A percentile compares a stretch with the other conserved stretches of the same genome.
These are phyloP conservation scores for Rhinichthys klamathensis DNA, from an alignment of 2,113 vertebrate genomes.

Conservation along the genomic window DNA sequence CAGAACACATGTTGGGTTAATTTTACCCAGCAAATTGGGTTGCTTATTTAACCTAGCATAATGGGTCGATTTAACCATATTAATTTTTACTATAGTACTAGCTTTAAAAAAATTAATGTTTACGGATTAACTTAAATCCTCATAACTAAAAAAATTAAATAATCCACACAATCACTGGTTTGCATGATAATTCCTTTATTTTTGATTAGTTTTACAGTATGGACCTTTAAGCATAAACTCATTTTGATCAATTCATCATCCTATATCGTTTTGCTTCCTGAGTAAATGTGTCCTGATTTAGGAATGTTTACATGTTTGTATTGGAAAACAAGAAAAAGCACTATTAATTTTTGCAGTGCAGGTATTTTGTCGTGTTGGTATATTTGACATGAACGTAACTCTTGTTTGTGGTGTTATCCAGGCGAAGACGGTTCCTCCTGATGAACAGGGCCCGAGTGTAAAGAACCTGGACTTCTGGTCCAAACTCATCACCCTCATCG, in stretches of 20 bases:
- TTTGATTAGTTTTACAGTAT: too few species aligned
- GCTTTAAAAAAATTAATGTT: too few species aligned
- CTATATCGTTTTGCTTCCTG: neutral
- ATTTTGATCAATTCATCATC: neutral
- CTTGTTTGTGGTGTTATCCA: conserved; percentile 57
- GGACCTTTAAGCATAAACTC: too few species aligned
- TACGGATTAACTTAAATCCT: too few species aligned
- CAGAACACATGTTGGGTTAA: too few species aligned
- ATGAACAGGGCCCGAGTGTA: conserved; percentile 95
- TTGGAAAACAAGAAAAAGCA: neutral
- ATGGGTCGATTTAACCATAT: too few species aligned
- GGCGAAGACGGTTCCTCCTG: conserved; percentile 90
- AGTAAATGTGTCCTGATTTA: neutral
- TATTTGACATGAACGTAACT: conserved; percentile 1
- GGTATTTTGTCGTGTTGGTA: neutral
- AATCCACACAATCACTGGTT: too few species aligned
- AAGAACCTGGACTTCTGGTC: conserved; percentile 99
- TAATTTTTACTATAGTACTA: too few species aligned
- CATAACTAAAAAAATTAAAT: too few species aligned
- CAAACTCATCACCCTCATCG: conserved; percentile 97
- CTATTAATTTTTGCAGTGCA: neutral
- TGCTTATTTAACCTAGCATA: too few species aligned
- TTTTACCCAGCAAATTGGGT: too few species aligned
- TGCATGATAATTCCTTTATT: too few species aligned
- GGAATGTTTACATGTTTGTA: neutral